phyloP scores from a whole-genome alignment of 1,140 invertebrate genomes.

The Drosophila nigromelanica region DNA sequence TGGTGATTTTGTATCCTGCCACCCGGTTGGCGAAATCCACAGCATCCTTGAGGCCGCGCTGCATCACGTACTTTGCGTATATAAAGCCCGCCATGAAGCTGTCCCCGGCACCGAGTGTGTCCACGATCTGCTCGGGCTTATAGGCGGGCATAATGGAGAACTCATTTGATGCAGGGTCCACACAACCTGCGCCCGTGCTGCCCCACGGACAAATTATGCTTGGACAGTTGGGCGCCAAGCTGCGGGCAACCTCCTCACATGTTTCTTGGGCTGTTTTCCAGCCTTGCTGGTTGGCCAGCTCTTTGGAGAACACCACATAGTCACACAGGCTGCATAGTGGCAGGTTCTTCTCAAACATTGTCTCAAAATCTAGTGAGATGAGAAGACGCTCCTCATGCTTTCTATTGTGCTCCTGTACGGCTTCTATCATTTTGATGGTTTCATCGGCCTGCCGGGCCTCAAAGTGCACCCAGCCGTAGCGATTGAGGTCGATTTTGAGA shows the following conservation, averaged over 20 bases:
- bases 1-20: slow-evolving; percentile 88
- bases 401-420: slow-evolving; percentile 85
- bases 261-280: slow-evolving; percentile 48
- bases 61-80: slow-evolving; percentile 65
- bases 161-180: slow-evolving; percentile 82
- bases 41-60: slow-evolving; percentile 52
- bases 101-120: slow-evolving; percentile 89
- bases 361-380: slow-evolving; percentile 89
- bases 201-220: slow-evolving; percentile 89
- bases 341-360: slow-evolving; percentile 84
- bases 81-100: slow-evolving; percentile 87
- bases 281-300: slow-evolving; percentile 50
- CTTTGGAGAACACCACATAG: slow-evolving; percentile 88
- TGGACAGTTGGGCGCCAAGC: neutral
- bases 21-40: slow-evolving; percentile 87
- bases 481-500: slow-evolving; percentile 83
- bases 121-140: slow-evolving; percentile 85
- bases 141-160: slow-evolving; percentile 85
- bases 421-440: slow-evolving; percentile 86
- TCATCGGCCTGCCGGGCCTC: slow-evolving; percentile 87
- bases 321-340: slow-evolving; percentile 86
- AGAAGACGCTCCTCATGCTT: slow-evolving; percentile 74
- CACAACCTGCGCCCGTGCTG: slow-evolving; percentile 87
- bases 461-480: slow-evolving; percentile 89
- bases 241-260: slow-evolving; percentile 28